Conservation (phyloP, 2,113 vertebrate species). For the Pandion haliaetus region DNA sequence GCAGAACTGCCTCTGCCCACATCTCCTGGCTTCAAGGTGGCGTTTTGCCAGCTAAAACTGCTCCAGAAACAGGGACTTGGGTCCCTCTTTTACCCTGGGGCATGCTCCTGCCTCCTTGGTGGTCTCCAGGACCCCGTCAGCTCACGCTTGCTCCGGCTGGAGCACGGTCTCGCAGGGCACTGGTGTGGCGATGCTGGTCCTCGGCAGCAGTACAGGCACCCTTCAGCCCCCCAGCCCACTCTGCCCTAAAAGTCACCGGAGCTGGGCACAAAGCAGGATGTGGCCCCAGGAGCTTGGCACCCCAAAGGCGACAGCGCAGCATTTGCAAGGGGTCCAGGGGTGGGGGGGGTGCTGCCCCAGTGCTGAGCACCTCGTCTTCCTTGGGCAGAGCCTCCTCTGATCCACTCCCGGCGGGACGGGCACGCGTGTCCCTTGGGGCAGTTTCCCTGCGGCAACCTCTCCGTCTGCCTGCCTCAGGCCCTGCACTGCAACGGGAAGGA, state of each 20-base stretch:
- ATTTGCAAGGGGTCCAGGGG: not conserved
- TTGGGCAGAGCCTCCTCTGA: not conserved
- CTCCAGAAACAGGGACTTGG: not conserved
- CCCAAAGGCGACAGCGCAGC: not conserved
- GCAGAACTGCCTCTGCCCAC: not conserved
- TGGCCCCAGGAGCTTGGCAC: not conserved
- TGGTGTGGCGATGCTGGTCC: accelerated
- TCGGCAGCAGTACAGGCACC: not conserved
- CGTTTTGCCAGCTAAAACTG: not conserved
- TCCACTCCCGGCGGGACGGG: not conserved
- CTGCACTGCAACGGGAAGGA: slow-evolving; percentile 69
- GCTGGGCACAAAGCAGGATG: not conserved
- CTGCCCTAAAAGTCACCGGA: not conserved
- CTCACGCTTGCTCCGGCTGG: accelerated
- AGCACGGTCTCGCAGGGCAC: accelerated
- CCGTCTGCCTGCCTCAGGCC: slow-evolving; percentile 70
- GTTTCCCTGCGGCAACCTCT: slow-evolving; percentile 73
- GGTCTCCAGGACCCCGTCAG: not conserved
- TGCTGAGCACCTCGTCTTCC: not conserved
- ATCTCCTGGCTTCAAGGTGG: not conserved
- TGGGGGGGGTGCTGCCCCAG: not conserved
- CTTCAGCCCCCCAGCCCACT: not conserved
- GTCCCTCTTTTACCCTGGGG: too few relatives aligned
- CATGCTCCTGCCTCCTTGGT: accelerated
- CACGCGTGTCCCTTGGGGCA: slow-evolving; percentile 67